phyloP scores from a whole-genome alignment of 2,797 vertebrate species.

The Argyrosomus regius region DNA sequence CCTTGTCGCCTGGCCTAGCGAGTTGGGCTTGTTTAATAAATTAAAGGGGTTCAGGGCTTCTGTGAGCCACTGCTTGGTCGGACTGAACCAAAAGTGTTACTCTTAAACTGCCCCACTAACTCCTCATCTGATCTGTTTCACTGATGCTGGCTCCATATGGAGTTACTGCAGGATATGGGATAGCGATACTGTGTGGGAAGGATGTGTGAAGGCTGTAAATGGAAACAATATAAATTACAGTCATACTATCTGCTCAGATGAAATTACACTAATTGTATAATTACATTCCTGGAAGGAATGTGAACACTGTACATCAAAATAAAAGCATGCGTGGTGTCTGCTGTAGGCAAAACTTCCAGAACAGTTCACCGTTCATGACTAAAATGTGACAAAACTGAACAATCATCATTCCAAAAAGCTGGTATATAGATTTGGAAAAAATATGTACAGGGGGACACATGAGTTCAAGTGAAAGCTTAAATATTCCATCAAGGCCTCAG shows the following conservation, averaged over 20 bases:
- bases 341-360: not conserved
- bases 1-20: conserved; percentile 68
- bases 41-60: conserved; percentile 73
- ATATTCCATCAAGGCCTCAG: conserved; percentile 70
- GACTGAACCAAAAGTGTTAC: conserved; percentile 55
- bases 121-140: conserved; percentile 51
- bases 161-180: conserved; percentile 14
- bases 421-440: conserved; percentile 44
- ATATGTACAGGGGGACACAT: conserved; percentile 56
- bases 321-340: not conserved
- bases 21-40: conserved; percentile 82
- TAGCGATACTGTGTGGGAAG: conserved; percentile 10
- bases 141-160: conserved; percentile 21
- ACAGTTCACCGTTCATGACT: not conserved
- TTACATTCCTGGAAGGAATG: not conserved
- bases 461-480: conserved; percentile 51
- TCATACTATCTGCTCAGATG: not conserved
- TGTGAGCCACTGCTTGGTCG: conserved; percentile 61
- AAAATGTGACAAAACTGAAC: not conserved
- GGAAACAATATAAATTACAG: conserved; percentile 21
- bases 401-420: not conserved
- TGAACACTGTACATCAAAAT: conserved; percentile 2
- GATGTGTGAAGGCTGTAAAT: conserved; percentile 17
- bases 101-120: conserved; percentile 49
- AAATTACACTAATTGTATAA: not conserved